phyloP scores from a whole-genome alignment of 2,113 vertebrate species.

The Myrmecobius fasciatus region DNA sequence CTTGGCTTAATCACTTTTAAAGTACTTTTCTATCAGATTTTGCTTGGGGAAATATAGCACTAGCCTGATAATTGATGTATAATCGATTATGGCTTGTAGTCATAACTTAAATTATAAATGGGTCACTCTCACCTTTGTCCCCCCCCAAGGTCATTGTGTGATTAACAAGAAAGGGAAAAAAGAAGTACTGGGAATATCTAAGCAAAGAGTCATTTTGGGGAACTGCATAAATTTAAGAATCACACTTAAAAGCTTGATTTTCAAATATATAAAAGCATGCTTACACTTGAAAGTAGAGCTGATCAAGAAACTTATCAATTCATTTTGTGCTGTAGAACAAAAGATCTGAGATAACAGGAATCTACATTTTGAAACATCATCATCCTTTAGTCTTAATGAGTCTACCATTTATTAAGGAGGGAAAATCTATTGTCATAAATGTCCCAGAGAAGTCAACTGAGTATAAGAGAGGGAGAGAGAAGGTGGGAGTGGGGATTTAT shows the following conservation, averaged over 20 bases:
- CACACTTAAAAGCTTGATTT: background rate
- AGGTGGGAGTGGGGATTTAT: background rate
- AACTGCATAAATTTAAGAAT: background rate
- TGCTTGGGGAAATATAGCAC: constrained; percentile 44
- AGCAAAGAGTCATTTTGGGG: background rate
- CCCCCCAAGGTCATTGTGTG: constrained; percentile 57
- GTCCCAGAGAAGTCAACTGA: background rate
- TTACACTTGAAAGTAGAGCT: background rate
- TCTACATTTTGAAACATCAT: background rate
- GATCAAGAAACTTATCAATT: constrained; percentile 30
- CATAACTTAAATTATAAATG: constrained; percentile 72
- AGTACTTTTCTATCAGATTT: constrained; percentile 53
- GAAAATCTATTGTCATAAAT: background rate
- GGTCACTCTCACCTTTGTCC: constrained; percentile 56
- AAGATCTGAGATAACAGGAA: background rate
- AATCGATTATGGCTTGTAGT: constrained; percentile 68
- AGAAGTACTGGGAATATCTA: constrained; percentile 16
- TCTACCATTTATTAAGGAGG: background rate
- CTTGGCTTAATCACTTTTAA: constrained; percentile 73
- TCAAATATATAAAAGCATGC: background rate
- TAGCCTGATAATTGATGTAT: constrained; percentile 64
- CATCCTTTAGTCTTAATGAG: constrained; percentile 36
- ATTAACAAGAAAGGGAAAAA: constrained; percentile 54
- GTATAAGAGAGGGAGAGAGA: no score
- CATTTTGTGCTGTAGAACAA: background rate